Evolutionary conservation across 2,113 vertebrate species (phyloP), one percentile per base, ranked within the genome.

Genomic region (Aldabrachelys gigantea): DNA sequence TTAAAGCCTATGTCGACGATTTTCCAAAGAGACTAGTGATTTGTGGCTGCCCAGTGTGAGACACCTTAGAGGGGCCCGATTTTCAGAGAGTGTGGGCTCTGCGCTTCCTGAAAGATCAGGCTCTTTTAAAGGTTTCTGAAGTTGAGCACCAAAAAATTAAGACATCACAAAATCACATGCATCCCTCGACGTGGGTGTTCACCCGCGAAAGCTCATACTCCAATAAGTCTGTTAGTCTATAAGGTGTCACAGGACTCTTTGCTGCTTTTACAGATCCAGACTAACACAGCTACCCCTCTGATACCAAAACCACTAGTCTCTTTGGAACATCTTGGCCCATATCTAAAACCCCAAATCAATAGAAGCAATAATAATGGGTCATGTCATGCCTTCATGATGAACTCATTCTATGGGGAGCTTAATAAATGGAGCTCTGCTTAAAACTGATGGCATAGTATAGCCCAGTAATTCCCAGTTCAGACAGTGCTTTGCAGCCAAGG

Each of bases 241-340:
- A 49, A 49, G 47, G 47, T 49, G 47, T 10, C 47, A 49, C 10
- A 49, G 47, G 47, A 49, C 47, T 49, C 47, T 47, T 47, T 49
- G 47, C 47, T 49, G 47, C 47, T 49, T 49, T 49, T 49, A 49
- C 47, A 49, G 47, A 49, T 49, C 47, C 47, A 49, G 47, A 49
- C 47, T 49, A 49, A 49, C 47, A 49, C 47, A 49, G 47, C 47
- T 49, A 49, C 47, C 47, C 47, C 47, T 49, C 47, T 49, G 47
- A 10, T 49, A 49, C 8, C 6, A 22, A 49, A 54, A 47, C 62
- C 19, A 3, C 13, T 44, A 35, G 56, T 62, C 0, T 0, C 89
- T 24, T 24, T 76, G 5, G 24, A 76, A 47, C 24, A 25, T 76
- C 41, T 87, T 91, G 44, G 14, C 56, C 5, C 31, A 56, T 82